Percentiles rank a stretch among this genome's conserved stretches.
These are phyloP conservation scores for Macropus fuliginosus DNA, from an alignment of 2,797 vertebrate species.

Conservation along the genomic window DNA sequence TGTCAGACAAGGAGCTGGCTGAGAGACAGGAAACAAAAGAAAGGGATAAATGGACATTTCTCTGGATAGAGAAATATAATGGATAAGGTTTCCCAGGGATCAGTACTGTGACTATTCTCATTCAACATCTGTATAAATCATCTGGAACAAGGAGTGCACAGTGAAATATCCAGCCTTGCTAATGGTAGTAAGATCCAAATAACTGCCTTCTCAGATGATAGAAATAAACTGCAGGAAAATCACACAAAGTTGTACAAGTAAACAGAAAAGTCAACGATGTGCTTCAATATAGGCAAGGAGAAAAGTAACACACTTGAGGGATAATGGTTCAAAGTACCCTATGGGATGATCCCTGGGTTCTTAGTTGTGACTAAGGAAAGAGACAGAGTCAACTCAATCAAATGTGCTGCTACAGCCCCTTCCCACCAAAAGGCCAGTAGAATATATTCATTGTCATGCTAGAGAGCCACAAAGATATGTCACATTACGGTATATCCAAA, in stretches of 20 bases:
- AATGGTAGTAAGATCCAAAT: not conserved
- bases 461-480: not conserved
- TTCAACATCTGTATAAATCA: constrained; percentile 3
- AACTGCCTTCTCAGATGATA: not conserved
- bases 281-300: not conserved
- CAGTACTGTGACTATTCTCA: not conserved
- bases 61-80: constrained; percentile 4
- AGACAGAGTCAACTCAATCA: not conserved
- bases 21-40: not conserved
- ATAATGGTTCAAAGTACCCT: not conserved
- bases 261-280: not conserved
- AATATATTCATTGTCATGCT: not conserved
- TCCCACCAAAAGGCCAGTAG: not conserved
- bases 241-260: not conserved
- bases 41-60: constrained; percentile 5
- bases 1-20: not conserved
- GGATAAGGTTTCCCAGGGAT: not conserved
- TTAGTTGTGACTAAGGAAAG: not conserved
- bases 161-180: not conserved
- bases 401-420: not conserved
- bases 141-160: not conserved
- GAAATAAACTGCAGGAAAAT: not conserved
- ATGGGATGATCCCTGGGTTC: not conserved
- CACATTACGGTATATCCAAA: not conserved
- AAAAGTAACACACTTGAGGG: not conserved